Percentiles rank a stretch among this genome's conserved stretches.
phyloP scores from a whole-genome alignment of 2,797 vertebrate genomes.

The Myoxocephalus aenaeus region DNA sequence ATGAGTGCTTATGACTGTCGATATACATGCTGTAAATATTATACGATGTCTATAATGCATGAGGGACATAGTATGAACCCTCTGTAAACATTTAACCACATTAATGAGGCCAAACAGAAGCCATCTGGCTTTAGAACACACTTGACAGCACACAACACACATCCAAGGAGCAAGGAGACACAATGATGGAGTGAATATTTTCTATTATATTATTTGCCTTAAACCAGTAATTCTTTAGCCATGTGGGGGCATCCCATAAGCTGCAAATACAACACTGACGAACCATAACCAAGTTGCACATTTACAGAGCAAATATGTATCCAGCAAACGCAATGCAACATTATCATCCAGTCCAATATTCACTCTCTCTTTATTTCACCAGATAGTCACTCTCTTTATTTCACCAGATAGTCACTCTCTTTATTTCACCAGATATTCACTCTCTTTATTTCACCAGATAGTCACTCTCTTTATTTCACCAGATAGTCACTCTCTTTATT shows the following conservation, averaged over 20 bases:
- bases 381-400: neutral
- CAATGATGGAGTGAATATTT: too few species aligned
- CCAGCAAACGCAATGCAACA: neutral
- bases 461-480: neutral
- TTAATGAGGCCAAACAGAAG: neutral
- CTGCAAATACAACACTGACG: neutral
- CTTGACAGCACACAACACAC: too few species aligned
- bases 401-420: neutral
- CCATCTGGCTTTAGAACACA: too few species aligned
- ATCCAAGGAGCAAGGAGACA: too few species aligned
- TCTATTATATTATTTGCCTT: too few species aligned
- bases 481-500: neutral
- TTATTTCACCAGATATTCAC: too few species aligned
- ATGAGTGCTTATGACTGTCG: neutral
- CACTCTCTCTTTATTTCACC: neutral
- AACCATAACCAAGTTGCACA: neutral
- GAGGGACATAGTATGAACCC: neutral
- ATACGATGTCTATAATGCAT: neutral
- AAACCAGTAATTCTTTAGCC: neutral
- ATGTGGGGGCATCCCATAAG: neutral
- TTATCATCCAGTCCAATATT: neutral
- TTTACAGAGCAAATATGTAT: neutral
- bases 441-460: neutral
- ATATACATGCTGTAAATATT: neutral
- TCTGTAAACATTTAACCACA: neutral